Percentiles rank a stretch among this genome's conserved stretches.
Conservation (phyloP, 2,888 invertebrate genomes). For the Catocala fraxini region DNA sequence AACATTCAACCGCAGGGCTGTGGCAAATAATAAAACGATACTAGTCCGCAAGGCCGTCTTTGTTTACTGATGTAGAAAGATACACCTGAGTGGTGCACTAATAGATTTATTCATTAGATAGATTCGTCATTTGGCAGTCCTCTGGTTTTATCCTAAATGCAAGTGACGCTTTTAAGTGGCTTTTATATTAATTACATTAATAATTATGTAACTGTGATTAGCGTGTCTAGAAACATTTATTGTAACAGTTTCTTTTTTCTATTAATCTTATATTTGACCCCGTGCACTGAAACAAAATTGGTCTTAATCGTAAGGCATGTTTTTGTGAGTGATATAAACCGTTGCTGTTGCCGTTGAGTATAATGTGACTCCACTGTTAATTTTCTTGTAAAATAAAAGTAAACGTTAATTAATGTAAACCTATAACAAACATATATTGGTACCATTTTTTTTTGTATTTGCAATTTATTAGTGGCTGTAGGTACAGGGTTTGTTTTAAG, state of each 20-base stretch:
- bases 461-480: no score
- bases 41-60: constrained; percentile 76
- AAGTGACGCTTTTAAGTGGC: not conserved
- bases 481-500: no score
- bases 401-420: no score
- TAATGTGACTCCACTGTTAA: no score
- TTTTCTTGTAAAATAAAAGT: no score
- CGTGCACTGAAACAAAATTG: no score
- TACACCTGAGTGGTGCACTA: constrained; percentile 60
- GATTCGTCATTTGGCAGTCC: constrained; percentile 17
- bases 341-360: no score
- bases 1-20: constrained; percentile 73
- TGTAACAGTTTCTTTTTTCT: not conserved
- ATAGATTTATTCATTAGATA: constrained; percentile 21
- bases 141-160: not conserved
- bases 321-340: no score
- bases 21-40: constrained; percentile 80
- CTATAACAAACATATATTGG: no score
- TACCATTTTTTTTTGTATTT: no score
- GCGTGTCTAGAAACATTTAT: not conserved
- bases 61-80: constrained; percentile 81
- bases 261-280: not conserved
- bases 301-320: no score
- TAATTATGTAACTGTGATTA: no score
- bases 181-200: not conserved